A percentile compares a stretch with the other conserved stretches of the same genome.
Conservation (phyloP, 2,113 vertebrate genomes). For the Ibidorhyncha struthersii region DNA sequence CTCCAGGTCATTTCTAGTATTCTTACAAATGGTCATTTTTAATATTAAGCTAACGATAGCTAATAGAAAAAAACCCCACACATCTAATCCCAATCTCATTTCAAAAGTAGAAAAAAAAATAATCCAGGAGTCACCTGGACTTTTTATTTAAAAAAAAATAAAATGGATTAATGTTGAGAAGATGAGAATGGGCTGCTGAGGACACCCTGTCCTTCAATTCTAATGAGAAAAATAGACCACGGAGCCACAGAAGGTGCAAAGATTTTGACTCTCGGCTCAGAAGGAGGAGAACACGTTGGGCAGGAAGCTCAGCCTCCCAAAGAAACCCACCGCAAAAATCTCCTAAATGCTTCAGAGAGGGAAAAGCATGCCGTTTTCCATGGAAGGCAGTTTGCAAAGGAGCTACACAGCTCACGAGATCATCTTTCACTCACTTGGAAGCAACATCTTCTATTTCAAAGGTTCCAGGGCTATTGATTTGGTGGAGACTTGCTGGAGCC, state of each 20-base stretch:
- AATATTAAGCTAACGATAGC: neutral
- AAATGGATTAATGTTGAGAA: neutral
- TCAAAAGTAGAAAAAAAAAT: neutral
- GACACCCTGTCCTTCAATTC: neutral
- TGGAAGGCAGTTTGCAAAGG: neutral
- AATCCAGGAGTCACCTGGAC: neutral
- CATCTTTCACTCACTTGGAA: neutral
- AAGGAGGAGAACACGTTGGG: neutral
- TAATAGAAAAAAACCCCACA: neutral
- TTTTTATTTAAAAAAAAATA: neutral
- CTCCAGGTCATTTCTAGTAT: neutral
- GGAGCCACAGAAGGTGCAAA: neutral
- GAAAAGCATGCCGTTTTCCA: neutral
- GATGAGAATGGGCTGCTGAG: neutral
- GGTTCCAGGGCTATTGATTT: neutral
- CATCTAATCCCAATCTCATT: neutral
- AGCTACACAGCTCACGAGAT: neutral
- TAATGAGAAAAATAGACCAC: neutral
- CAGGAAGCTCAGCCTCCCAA: neutral
- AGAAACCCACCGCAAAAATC: neutral
- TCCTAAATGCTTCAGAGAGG: neutral
- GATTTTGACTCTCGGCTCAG: neutral
- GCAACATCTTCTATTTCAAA: neutral
- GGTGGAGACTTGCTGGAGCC: neutral
- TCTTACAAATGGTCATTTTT: neutral